Percentiles rank a stretch among this genome's conserved stretches.
Evolutionary conservation across 2,797 vertebrate species (phyloP).

Genomic region (Poeciliopsis turneri): DNA sequence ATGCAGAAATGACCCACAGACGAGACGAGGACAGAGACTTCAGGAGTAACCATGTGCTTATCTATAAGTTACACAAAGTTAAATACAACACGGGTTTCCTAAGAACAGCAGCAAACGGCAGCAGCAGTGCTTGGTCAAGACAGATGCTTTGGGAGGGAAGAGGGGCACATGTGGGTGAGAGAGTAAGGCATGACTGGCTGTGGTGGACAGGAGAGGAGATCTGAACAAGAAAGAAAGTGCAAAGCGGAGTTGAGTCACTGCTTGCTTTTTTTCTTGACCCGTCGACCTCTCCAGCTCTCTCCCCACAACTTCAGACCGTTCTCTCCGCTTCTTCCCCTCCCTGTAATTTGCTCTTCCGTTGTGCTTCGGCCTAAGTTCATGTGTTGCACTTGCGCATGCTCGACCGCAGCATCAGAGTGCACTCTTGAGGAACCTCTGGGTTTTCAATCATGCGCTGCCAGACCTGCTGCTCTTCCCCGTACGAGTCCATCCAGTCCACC

Average conservation of each 20-base stretch:
- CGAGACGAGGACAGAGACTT: constrained; percentile 37
- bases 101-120: constrained; percentile 53
- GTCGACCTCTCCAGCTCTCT: constrained; percentile 22
- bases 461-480: constrained; percentile 89
- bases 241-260: constrained; percentile 20
- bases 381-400: constrained; percentile 88
- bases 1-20: constrained; percentile 52
- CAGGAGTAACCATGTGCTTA: constrained; percentile 65
- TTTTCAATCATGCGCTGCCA: constrained; percentile 96
- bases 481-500: constrained; percentile 97
- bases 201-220: constrained; percentile 39
- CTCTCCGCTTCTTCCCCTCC: constrained; percentile 5
- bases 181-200: constrained; percentile 77
- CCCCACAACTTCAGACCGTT: constrained; percentile 8
- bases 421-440: constrained; percentile 89
- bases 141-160: constrained; percentile 39
- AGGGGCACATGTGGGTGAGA: constrained; percentile 46
- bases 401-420: constrained; percentile 91
- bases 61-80: constrained; percentile 34
- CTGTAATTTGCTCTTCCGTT: constrained; percentile 14
- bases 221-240: constrained; percentile 31
- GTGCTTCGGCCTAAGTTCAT: constrained; percentile 65
- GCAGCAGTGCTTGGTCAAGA: constrained; percentile 61
- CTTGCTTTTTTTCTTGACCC: constrained; percentile 7
- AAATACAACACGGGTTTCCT: constrained; percentile 42